A percentile compares a stretch with the other conserved stretches of the same genome.
Evolutionary conservation across 2,888 invertebrate species (phyloP).

Genomic region (Machimus rusticus): DNA sequence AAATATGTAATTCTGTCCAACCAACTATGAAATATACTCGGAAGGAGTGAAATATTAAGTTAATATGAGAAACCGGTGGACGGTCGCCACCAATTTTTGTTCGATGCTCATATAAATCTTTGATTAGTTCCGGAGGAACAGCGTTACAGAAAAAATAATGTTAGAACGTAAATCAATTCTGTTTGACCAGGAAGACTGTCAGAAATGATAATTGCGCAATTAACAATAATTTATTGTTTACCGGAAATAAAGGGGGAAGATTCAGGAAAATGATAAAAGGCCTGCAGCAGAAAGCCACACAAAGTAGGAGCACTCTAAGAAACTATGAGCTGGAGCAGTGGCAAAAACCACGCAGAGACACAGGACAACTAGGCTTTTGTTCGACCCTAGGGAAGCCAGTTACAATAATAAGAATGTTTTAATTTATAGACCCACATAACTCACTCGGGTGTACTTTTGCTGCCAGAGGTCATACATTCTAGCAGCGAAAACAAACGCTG

Average conservation of each 20-base stretch:
- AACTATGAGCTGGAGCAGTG: neutral
- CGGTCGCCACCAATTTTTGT: neutral
- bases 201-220: conserved; percentile 40
- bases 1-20: neutral
- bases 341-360: neutral
- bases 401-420: conserved; percentile 37
- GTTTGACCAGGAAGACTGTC: neutral
- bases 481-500: neutral
- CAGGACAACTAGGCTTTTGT: conserved; percentile 6
- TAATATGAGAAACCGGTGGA: neutral
- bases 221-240: conserved; percentile 31
- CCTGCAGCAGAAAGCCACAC: neutral
- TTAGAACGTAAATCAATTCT: conserved; percentile 19
- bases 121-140: neutral
- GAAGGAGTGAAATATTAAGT: neutral
- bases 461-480: conserved; percentile 23
- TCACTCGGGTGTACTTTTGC: conserved; percentile 4
- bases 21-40: neutral
- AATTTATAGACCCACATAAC: conserved; percentile 32
- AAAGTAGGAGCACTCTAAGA: neutral
- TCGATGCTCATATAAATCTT: neutral
- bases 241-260: neutral
- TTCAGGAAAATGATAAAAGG: neutral
- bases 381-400: neutral
- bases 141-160: neutral